These are phyloP conservation scores for Cinclus mexicanus DNA, from an alignment of 2,113 vertebrate genomes.

Conservation along the genomic window DNA sequence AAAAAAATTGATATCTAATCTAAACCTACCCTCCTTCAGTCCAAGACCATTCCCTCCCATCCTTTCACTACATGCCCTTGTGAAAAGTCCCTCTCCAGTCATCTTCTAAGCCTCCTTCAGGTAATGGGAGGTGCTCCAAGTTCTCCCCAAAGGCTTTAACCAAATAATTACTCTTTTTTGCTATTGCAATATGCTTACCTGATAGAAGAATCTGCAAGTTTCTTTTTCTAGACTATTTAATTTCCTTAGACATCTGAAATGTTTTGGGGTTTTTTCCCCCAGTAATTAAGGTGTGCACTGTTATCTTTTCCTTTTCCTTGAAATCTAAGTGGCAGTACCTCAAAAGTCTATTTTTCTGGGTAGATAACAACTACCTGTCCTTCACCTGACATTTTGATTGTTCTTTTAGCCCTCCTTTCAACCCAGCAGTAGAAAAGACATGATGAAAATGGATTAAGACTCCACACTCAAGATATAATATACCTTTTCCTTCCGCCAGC, in stretches of 20 bases:
- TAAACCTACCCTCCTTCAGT: not conserved
- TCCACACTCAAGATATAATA: not conserved
- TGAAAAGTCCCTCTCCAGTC: not conserved
- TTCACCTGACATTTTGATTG: not conserved
- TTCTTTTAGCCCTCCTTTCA: not conserved
- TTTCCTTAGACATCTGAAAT: not conserved
- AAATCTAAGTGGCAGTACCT: not conserved
- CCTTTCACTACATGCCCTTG: not conserved
- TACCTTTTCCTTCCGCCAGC: not conserved
- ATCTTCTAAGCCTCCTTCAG: not conserved
- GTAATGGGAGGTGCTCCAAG: not conserved
- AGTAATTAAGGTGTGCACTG: not conserved
- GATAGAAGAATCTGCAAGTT: not conserved
- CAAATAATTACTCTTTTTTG: not conserved
- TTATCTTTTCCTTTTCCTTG: not conserved
- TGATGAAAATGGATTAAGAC: not conserved
- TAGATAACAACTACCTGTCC: not conserved
- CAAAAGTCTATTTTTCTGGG: not conserved
- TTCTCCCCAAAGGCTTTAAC: not conserved
- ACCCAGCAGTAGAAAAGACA: not conserved
- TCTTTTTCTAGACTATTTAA: not conserved
- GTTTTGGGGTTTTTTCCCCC: fast-evolving
- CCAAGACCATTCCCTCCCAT: not conserved
- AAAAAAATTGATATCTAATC: not conserved
- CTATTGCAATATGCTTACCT: not conserved